These are phyloP conservation scores for Caenorhabditis auriculariae DNA, from an alignment of 2,888 invertebrate genomes.

Conservation along the genomic window DNA sequence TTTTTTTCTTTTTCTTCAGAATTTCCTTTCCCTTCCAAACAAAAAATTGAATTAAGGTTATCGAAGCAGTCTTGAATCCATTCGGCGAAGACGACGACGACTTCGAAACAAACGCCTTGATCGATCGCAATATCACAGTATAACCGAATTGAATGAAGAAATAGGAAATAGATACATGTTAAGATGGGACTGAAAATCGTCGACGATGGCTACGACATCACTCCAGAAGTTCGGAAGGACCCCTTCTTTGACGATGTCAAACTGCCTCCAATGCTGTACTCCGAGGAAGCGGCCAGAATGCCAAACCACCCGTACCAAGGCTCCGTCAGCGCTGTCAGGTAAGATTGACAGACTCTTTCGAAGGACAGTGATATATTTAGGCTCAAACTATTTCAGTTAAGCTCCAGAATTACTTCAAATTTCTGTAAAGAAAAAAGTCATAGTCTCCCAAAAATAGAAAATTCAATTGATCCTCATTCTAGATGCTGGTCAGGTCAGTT, in stretches of 20 bases:
- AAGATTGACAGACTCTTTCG: background rate
- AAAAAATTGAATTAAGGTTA: no score
- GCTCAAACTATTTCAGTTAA: no score
- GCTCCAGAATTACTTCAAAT: no score
- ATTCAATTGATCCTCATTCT: no score
- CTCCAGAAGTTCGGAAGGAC: conserved; percentile 53
- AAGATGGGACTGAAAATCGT: conserved; percentile 60
- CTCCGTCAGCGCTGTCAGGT: conserved; percentile 17
- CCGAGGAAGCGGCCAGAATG: conserved; percentile 27
- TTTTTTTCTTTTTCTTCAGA: background rate
- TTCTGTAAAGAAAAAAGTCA: no score
- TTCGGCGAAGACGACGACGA: conserved; percentile 54
- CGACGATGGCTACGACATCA: conserved; percentile 51
- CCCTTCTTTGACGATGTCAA: conserved; percentile 52
- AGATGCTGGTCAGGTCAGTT: no score
- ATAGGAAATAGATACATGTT: conserved; percentile 5
- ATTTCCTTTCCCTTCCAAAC: background rate
- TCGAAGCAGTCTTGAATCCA: conserved; percentile 47
- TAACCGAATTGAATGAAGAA: conserved; percentile 1
- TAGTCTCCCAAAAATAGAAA: no score
- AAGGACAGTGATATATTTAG: no score
- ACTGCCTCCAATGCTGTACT: conserved; percentile 33
- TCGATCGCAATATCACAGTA: conserved; percentile 51
- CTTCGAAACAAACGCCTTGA: conserved; percentile 49
- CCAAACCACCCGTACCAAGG: conserved; percentile 21